phyloP scores from a whole-genome alignment of 2,888 invertebrate species.

The Pseudolycoriella hygida region DNA sequence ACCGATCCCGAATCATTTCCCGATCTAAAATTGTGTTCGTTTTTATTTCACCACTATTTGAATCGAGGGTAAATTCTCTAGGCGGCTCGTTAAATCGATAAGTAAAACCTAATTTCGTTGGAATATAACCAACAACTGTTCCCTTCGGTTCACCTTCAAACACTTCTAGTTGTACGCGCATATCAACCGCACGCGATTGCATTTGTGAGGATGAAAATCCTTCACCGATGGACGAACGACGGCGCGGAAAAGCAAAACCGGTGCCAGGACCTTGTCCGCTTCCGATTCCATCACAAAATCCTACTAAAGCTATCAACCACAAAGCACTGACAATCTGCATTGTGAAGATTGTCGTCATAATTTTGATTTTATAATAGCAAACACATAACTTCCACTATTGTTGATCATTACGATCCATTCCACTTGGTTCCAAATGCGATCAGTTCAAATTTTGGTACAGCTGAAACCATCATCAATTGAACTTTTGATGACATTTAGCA shows the following conservation, averaged over 20 bases:
- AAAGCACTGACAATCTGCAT: conserved; percentile 8
- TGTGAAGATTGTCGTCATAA: conserved; percentile 15
- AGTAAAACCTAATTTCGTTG: conserved; percentile 70
- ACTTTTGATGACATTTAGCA: too few species aligned
- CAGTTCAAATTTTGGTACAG: too few species aligned
- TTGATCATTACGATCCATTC: conserved; percentile 4
- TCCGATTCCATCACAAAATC: conserved; percentile 14
- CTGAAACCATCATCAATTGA: too few species aligned
- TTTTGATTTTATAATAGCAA: conserved; percentile 4
- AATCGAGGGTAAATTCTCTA: conserved; percentile 67
- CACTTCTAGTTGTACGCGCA: conserved; percentile 69
- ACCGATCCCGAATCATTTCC: conserved; percentile 58
- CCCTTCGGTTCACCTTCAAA: conserved; percentile 71
- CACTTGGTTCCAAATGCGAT: not conserved
- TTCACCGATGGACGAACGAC: conserved; percentile 22
- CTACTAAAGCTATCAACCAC: conserved; percentile 11
- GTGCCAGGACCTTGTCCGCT: conserved; percentile 17
- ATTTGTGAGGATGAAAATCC: conserved; percentile 38
- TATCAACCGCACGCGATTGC: conserved; percentile 79
- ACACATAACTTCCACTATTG: not conserved
- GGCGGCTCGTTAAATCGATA: conserved; percentile 89
- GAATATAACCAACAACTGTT: conserved; percentile 72
- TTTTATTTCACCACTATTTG: conserved; percentile 66
- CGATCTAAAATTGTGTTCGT: conserved; percentile 71
- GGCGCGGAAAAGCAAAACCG: conserved; percentile 11